A percentile compares a stretch with the other conserved stretches of the same genome.
Evolutionary conservation across 2,113 vertebrate species (phyloP).

Genomic region (Poeciliopsis turrubarensis): DNA sequence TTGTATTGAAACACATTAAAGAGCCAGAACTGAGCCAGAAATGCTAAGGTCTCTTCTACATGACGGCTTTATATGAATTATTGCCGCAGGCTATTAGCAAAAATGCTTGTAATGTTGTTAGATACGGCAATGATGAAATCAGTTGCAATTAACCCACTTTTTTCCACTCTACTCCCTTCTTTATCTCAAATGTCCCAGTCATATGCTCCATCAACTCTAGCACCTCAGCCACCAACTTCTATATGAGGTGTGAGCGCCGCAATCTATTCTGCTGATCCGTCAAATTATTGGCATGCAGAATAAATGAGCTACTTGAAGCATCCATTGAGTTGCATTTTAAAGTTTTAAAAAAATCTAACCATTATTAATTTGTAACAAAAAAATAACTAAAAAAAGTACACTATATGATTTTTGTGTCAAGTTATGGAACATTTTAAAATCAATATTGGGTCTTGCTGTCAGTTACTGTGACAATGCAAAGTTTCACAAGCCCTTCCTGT

Average conservation of each 20-base stretch:
- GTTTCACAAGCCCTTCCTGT: background rate
- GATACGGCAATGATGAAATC: background rate
- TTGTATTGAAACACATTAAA: background rate
- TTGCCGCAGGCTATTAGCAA: too few relatives aligned
- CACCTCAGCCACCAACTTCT: background rate
- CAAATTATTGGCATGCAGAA: background rate
- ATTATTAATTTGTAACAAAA: background rate
- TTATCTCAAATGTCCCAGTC: too few relatives aligned
- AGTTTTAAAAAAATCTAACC: background rate
- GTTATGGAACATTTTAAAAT: too few relatives aligned
- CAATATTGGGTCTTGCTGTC: too few relatives aligned
- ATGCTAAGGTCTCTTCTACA: background rate
- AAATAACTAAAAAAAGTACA: too few relatives aligned
- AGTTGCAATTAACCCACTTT: background rate
- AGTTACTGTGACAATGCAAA: background rate
- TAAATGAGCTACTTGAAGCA: background rate
- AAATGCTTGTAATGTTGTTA: too few relatives aligned
- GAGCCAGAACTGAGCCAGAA: background rate
- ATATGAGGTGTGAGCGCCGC: background rate
- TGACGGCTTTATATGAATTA: too few relatives aligned
- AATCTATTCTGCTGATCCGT: background rate
- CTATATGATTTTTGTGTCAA: too few relatives aligned
- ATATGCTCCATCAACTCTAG: background rate
- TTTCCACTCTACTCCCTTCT: background rate
- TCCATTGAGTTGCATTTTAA: background rate